Evolutionary conservation across 1,140 invertebrate species (phyloP), one percentile per base, ranked within the genome.

Genomic region (Proctacanthus coquilletti): DNA sequence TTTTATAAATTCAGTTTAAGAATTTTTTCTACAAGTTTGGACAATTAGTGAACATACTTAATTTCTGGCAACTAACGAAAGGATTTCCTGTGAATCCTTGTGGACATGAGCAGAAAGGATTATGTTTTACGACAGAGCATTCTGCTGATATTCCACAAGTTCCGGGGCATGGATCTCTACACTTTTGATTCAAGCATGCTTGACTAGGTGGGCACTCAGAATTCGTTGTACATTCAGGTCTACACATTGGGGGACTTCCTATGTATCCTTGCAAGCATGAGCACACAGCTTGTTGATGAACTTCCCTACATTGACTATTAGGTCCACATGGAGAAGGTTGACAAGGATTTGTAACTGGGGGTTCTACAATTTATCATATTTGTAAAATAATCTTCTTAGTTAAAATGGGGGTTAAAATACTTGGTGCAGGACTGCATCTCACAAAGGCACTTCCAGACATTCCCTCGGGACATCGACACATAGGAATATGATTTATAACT

Each of bases 121-220:
- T 84, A 51, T 87, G 84, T 50, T 80, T 84, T 23, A 84, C 72
- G 9, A 84, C 80, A 56, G 74, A 72, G 52, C 85, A 89, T 31
- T 75, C 63, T 5, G 84, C 79, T 21, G 63, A 62, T 21, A 75
- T 54, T 19, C 84, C 84, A 58, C 84, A 89, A 4, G 76, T 72
- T 37, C 79, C 79, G 8, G 71, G 68, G 43, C 84, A 88, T n/a
- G 82, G 82, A 53, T 86, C 75, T 19, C 65, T 62, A 52, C 79
- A 81, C 52, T 72, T 75, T 52, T 78, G 68, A 45, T 71, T 71
- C 25, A 75, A 70, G 47, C 80, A 83, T 6, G 77, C 75, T 44
- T 65, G 61, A 21, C 67, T 68, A 23, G 69, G 69, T 2, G 69
- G 51, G 62, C 80, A 83, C 51, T 82, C 78, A 0, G 76, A 64